Percentiles rank a stretch among this genome's conserved stretches.
Evolutionary conservation across 1,140 invertebrate genomes (phyloP).

Genomic region (Oscheius sp.): DNA sequence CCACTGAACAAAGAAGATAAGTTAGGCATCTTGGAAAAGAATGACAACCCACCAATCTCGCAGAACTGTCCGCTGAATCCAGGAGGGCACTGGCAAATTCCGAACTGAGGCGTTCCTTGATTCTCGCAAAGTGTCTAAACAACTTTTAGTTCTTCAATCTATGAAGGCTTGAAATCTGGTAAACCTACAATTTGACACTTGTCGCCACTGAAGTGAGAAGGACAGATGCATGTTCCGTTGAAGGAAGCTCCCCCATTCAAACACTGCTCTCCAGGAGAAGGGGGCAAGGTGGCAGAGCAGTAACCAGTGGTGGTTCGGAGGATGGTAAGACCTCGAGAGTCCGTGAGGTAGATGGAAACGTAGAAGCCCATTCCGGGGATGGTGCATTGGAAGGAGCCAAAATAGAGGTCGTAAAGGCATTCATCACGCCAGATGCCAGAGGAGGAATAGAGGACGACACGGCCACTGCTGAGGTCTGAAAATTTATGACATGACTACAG

Average conservation of each 20-base stretch:
- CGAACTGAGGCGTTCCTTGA: constrained; percentile 12
- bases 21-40: too few relatives aligned
- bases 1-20: too few relatives aligned
- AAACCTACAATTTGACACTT: constrained; percentile 17
- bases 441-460: constrained; percentile 32
- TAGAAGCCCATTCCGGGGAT: constrained; percentile 22
- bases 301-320: constrained; percentile 33
- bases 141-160: background rate
- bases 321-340: constrained; percentile 14
- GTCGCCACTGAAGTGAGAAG: constrained; percentile 26
- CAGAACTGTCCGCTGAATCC: constrained; percentile 34
- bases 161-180: background rate
- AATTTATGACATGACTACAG: too few relatives aligned
- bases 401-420: constrained; percentile 35
- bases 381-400: constrained; percentile 22
- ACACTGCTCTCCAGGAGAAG: constrained; percentile 12
- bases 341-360: constrained; percentile 29
- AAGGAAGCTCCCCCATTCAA: constrained; percentile 32
- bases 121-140: constrained; percentile 33
- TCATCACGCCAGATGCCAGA: constrained; percentile 28
- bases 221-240: constrained; percentile 36
- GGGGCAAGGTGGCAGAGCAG: constrained; percentile 25
- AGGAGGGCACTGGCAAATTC: constrained; percentile 23
- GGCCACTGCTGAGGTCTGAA: constrained; percentile 30
- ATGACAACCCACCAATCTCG: constrained; percentile 11